Base-by-base conservation (phyloP, 2,113 vertebrate species). In the Nothobranchius furzeri region DNA sequence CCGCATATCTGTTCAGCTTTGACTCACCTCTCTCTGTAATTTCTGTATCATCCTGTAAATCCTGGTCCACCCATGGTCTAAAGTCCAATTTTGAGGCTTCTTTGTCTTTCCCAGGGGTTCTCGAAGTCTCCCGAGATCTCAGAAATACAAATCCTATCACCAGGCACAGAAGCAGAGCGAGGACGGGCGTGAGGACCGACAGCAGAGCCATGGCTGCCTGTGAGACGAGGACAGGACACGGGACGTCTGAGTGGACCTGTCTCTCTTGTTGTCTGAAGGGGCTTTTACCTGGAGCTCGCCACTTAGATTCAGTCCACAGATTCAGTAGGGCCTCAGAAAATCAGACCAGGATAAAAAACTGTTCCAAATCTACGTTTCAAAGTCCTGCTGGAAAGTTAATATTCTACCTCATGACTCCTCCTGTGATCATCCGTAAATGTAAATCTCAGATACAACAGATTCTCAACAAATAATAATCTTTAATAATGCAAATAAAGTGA, bases 51-150 rank as follows among this genome's bases (percentile, higher is more conserved):
- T 96, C 95, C 82, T 92, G 91, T 52, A 96, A 84, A 68, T 96
- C 95, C 84, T 95, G 93, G 70, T 96, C 94, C 17, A 93, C 93
- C 95, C 95, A 96, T 0, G 95, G 95, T 14, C 24, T 88, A 24
- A 73, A 45, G 3, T 79, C 35, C 0, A 11, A 6, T 55, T 73
- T 61, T 1, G 70, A 12, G 0, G 4, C 6, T 6, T 5, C 54
- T 80, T 64, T 69, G 15, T 46, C 7, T 59, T 82, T 65, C 7
- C 0, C 0, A 0, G 8, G 0, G 9, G 86, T 62, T 60, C 63
- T 63, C 8, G 87, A 71, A 56, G 83, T 73, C 0, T 68, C 73
- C 11, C 69, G 76, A 6, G 73, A 81, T 61, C 74, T 92, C 80
- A 92, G 87, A 82, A 95, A 79, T 70, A 98, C 69, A 64, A 93